phyloP scores from a whole-genome alignment of 2,797 vertebrate species.

The Enteromius paludinosus region DNA sequence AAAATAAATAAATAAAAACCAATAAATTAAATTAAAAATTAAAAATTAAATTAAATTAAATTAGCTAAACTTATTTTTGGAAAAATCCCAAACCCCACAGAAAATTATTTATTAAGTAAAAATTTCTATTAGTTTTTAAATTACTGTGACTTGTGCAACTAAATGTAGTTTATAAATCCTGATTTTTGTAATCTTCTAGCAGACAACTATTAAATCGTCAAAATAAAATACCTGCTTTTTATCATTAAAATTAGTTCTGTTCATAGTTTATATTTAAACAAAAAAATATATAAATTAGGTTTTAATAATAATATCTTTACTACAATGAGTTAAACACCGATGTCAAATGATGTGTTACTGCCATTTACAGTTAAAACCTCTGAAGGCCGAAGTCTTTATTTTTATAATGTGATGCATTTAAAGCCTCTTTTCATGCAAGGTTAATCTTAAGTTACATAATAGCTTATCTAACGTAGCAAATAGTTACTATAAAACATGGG shows the following conservation, averaged over 20 bases:
- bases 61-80: no score
- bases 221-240: not conserved
- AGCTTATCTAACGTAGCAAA: constrained; percentile 8
- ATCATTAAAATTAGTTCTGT: not conserved
- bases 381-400: not conserved
- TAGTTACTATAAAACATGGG: constrained; percentile 1
- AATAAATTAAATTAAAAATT: no score
- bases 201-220: not conserved
- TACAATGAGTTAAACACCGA: not conserved
- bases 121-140: not conserved
- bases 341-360: not conserved
- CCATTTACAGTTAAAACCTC: not conserved
- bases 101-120: not conserved
- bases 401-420: not conserved
- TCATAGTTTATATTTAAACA: not conserved
- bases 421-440: constrained; percentile 9
- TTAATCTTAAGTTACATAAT: constrained; percentile 31
- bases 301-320: not conserved
- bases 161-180: not conserved
- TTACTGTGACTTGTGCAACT: not conserved
- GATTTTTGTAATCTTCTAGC: not conserved
- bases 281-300: not conserved
- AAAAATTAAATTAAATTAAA: no score
- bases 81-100: no score
- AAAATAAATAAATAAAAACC: no score